Evolutionary conservation across 2,888 invertebrate species (phyloP).

Genomic region (Eristalis intricaria): DNA sequence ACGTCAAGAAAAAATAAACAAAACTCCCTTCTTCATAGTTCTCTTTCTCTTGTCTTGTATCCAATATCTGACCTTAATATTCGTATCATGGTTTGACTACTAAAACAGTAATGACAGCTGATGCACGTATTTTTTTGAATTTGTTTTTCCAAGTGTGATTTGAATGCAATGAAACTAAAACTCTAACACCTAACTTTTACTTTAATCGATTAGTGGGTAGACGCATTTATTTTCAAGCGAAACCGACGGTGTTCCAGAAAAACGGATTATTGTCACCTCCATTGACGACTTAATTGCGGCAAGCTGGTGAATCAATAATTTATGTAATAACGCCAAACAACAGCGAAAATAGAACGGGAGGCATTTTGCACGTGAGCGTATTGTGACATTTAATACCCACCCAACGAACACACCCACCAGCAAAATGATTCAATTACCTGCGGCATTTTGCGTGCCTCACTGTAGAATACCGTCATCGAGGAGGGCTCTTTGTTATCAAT

Average conservation of each 20-base stretch:
- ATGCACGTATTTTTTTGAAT: slow-evolving; percentile 56
- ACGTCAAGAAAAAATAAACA: slow-evolving; percentile 25
- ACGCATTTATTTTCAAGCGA: neutral
- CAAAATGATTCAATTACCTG: slow-evolving; percentile 52
- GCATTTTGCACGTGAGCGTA: neutral
- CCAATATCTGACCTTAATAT: slow-evolving; percentile 40
- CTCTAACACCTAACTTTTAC: slow-evolving; percentile 30
- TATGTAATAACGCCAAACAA: slow-evolving; percentile 2
- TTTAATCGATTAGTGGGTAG: slow-evolving; percentile 23
- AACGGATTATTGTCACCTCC: slow-evolving; percentile 8
- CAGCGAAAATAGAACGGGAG: slow-evolving; percentile 16
- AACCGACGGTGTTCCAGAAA: neutral
- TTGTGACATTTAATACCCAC: too few species aligned
- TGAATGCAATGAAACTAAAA: slow-evolving; percentile 58
- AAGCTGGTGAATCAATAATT: slow-evolving; percentile 13
- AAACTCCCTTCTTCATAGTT: neutral
- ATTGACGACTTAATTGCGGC: neutral
- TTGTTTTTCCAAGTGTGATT: slow-evolving; percentile 36
- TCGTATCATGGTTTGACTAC: slow-evolving; percentile 41
- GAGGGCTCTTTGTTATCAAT: slow-evolving; percentile 15
- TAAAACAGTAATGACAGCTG: slow-evolving; percentile 24
- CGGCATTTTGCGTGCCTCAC: slow-evolving; percentile 38
- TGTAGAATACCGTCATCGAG: slow-evolving; percentile 31
- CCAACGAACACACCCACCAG: slow-evolving; percentile 26
- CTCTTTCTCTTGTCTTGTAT: slow-evolving; percentile 20